A percentile compares a stretch with the other conserved stretches of the same genome.
Evolutionary conservation across 2,113 vertebrate genomes (phyloP).

Genomic region (Phainopepla nitens): DNA sequence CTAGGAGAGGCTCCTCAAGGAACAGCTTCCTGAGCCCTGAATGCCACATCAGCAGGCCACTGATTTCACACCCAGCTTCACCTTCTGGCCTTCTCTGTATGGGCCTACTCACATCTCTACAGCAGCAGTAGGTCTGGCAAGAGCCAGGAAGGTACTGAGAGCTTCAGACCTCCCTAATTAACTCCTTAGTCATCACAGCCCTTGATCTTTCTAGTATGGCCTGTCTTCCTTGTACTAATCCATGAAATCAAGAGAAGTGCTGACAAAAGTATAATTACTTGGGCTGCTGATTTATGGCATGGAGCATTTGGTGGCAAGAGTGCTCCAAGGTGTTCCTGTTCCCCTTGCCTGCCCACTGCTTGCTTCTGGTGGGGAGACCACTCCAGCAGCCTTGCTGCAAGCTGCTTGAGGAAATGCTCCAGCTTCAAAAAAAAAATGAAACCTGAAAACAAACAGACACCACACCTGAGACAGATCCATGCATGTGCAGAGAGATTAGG

Average conservation of each 20-base stretch:
- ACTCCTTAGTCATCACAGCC: background rate
- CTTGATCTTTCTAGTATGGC: slow-evolving; percentile 35
- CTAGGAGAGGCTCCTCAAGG: background rate
- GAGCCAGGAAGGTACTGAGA: background rate
- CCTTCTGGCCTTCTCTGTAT: background rate
- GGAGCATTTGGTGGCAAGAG: background rate
- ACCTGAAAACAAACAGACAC: background rate
- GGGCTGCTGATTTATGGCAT: background rate
- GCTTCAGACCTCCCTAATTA: slow-evolving; percentile 13
- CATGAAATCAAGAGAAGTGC: slow-evolving; percentile 23
- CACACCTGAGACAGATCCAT: background rate
- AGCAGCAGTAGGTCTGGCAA: background rate
- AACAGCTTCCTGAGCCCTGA: background rate
- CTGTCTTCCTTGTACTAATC: slow-evolving; percentile 11
- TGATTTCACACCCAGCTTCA: background rate
- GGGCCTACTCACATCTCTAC: background rate
- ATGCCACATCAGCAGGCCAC: background rate
- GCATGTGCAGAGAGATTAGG: accelerated
- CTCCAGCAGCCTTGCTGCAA: background rate
- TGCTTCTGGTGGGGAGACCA: background rate
- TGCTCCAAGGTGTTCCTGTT: background rate
- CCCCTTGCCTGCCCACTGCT: background rate
- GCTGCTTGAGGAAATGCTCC: background rate
- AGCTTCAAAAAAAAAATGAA: background rate
- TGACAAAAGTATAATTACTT: slow-evolving; percentile 5